Conservation (phyloP, 2,888 invertebrate genomes). For the Pyrocoelia pectoralis region DNA sequence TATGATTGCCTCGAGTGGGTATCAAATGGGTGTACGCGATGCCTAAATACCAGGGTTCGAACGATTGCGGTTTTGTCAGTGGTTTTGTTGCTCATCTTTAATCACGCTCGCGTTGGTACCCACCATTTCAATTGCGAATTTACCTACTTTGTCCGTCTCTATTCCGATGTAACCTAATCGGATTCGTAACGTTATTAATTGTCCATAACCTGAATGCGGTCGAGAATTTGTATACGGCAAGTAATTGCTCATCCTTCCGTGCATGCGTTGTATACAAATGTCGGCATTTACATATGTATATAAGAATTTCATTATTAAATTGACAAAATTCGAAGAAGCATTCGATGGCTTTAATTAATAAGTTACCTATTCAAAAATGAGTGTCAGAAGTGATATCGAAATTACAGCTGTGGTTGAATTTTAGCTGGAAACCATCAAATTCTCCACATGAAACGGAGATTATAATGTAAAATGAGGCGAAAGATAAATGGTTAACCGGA, state of each 20-base stretch:
- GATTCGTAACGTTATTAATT: neutral
- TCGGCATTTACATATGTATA: neutral
- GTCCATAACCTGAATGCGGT: conserved; percentile 1
- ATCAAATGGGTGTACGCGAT: conserved; percentile 31
- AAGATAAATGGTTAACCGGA: too few species aligned
- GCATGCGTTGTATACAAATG: neutral
- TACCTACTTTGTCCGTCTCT: neutral
- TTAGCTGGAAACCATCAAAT: too few species aligned
- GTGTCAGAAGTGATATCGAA: too few species aligned
- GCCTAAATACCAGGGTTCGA: conserved; percentile 38
- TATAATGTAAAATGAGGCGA: too few species aligned
- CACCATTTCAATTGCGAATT: conserved; percentile 10
- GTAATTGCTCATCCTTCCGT: conserved; percentile 1
- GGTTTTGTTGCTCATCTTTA: conserved; percentile 36
- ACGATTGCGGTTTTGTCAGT: conserved; percentile 42
- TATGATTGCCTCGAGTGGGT: conserved; percentile 58
- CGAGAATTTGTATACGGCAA: neutral
- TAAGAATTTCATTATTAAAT: neutral
- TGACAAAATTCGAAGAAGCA: neutral
- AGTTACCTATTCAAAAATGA: too few species aligned
- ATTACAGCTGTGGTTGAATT: too few species aligned
- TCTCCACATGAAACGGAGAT: too few species aligned
- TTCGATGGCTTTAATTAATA: neutral
- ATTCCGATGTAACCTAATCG: neutral
- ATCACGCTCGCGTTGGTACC: conserved; percentile 17